These are phyloP conservation scores for Podotricha telesiphe DNA, from an alignment of 2,888 invertebrate species.

Conservation along the genomic window DNA sequence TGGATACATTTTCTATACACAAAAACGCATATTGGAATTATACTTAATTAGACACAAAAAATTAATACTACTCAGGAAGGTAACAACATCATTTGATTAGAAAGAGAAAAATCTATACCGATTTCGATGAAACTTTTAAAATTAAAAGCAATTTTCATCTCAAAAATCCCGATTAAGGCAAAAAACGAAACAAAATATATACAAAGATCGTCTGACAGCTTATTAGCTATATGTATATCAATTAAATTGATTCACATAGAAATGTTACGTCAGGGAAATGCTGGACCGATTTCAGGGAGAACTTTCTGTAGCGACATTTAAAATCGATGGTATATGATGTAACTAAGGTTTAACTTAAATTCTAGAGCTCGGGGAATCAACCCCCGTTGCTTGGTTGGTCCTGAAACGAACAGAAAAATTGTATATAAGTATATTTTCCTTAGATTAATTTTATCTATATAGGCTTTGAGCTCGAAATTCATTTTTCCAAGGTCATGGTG, in stretches of 20 bases:
- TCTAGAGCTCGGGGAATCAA: conserved; percentile 54
- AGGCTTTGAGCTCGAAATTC: too few relatives aligned
- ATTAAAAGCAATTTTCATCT: background rate
- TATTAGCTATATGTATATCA: background rate
- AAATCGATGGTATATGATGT: conserved; percentile 10
- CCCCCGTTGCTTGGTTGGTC: conserved; percentile 78
- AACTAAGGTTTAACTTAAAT: conserved; percentile 34
- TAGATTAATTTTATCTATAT: too few relatives aligned
- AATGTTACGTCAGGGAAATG: background rate
- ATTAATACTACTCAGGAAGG: conserved; percentile 51
- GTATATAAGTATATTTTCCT: too few relatives aligned
- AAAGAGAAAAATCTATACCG: conserved; percentile 18
- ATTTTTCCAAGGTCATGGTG: too few relatives aligned
- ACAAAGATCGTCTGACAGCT: background rate
- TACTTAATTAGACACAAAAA: conserved; percentile 43
- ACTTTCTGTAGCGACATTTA: background rate
- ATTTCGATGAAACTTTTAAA: conserved; percentile 28
- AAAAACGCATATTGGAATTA: conserved; percentile 58
- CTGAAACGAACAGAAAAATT: conserved; percentile 48
- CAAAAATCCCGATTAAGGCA: conserved; percentile 9
- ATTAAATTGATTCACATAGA: conserved; percentile 1
- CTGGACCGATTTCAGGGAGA: background rate
- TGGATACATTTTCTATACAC: conserved; percentile 23
- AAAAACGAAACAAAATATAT: background rate
- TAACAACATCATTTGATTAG: conserved; percentile 27